Percentiles rank a stretch among this genome's conserved stretches.
These are phyloP conservation scores for Lasius fuliginosus DNA, from an alignment of 2,888 invertebrate genomes.

Conservation along the genomic window DNA sequence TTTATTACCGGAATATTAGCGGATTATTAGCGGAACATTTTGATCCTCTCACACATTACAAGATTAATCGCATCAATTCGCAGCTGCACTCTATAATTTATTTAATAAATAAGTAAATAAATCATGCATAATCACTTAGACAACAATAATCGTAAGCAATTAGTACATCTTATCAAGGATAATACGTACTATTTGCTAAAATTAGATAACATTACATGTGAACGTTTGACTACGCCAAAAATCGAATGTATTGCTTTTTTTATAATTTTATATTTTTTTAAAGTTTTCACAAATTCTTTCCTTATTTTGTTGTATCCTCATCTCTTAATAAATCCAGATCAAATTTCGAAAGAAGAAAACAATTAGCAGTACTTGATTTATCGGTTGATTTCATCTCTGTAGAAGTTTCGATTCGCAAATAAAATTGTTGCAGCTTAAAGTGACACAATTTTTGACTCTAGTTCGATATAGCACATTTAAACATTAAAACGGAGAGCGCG, in stretches of 20 bases:
- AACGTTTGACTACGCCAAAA: not conserved
- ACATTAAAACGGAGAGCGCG: constrained; percentile 3
- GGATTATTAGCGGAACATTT: constrained; percentile 9
- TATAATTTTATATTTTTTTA: constrained; percentile 33
- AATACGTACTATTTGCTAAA: constrained; percentile 24
- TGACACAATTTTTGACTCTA: constrained; percentile 18
- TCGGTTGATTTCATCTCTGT: not conserved
- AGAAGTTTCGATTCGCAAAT: constrained; percentile 29
- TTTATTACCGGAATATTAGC: not conserved
- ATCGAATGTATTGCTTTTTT: constrained; percentile 23
- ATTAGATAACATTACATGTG: not conserved
- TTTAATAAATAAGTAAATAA: constrained; percentile 4
- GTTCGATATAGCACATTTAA: constrained; percentile 22
- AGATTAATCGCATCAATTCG: not conserved
- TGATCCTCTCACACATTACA: not conserved
- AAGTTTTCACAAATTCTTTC: not conserved
- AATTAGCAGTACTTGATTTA: constrained; percentile 32
- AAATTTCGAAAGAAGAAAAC: constrained; percentile 17
- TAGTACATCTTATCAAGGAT: constrained; percentile 3
- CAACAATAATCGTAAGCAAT: constrained; percentile 8
- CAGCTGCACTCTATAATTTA: constrained; percentile 14
- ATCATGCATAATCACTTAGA: constrained; percentile 6
- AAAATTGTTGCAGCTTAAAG: constrained; percentile 16
- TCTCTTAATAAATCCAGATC: constrained; percentile 15
- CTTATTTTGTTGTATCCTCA: not conserved